Percentiles rank a stretch among this genome's conserved stretches.
These are phyloP conservation scores for Rhynchonycteris naso DNA, from an alignment of 2,797 vertebrate genomes.

Conservation along the genomic window DNA sequence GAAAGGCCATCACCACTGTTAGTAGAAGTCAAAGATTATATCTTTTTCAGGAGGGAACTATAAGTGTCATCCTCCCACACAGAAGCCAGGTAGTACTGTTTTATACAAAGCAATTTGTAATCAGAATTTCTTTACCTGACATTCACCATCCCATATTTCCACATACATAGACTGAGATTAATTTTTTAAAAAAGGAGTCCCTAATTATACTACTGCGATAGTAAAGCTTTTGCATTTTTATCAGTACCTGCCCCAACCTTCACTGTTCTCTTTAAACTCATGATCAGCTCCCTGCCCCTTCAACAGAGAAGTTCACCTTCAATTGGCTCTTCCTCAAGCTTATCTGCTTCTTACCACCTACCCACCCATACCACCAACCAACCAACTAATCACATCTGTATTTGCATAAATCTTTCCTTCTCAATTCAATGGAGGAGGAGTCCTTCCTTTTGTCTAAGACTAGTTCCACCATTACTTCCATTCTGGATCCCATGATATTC, in stretches of 20 bases:
- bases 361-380: background rate
- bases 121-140: constrained; percentile 48
- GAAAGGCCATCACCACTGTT: constrained; percentile 36
- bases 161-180: background rate
- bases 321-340: background rate
- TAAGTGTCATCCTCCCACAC: background rate
- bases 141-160: constrained; percentile 11
- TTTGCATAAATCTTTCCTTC: background rate
- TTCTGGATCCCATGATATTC: background rate
- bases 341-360: background rate
- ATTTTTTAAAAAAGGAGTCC: constrained; percentile 1
- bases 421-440: background rate
- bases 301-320: constrained; percentile 11
- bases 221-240: constrained; percentile 32
- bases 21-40: constrained; percentile 12
- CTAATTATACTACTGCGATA: background rate
- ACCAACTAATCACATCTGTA: background rate
- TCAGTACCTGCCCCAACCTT: constrained; percentile 2
- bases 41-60: constrained; percentile 44
- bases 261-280: constrained; percentile 37
- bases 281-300: constrained; percentile 15
- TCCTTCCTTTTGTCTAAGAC: background rate
- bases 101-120: constrained; percentile 45
- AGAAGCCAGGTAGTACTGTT: constrained; percentile 28
- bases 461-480: background rate